These are phyloP conservation scores for Rhipidura dahli DNA, from an alignment of 2,113 vertebrate species.

Conservation along the genomic window DNA sequence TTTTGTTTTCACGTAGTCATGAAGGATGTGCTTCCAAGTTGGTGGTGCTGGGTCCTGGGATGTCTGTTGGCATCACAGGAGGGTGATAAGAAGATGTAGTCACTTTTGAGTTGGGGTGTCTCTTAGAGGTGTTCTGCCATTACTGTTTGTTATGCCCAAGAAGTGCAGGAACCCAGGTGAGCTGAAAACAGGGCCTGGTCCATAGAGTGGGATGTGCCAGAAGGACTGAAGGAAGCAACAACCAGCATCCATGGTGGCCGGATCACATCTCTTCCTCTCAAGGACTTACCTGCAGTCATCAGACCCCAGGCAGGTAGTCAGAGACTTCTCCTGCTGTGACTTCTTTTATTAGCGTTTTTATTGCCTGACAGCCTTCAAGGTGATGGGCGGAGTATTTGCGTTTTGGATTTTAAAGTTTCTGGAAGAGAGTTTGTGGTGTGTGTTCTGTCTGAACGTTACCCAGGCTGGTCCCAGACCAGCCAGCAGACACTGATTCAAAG, in stretches of 20 bases:
- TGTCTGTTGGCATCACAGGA: fast-evolving
- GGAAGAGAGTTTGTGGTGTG: neutral
- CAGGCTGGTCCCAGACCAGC: neutral
- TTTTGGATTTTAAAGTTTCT: neutral
- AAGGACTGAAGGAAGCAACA: neutral
- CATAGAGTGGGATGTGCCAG: fast-evolving
- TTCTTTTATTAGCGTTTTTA: neutral
- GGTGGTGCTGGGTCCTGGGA: neutral
- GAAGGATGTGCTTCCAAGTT: neutral
- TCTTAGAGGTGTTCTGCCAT: neutral
- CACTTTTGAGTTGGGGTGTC: neutral
- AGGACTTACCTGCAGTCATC: neutral
- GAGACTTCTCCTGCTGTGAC: neutral
- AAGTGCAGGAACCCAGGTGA: fast-evolving
- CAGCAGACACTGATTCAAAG: neutral
- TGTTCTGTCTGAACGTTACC: neutral
- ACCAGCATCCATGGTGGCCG: fast-evolving
- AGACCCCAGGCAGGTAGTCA: neutral
- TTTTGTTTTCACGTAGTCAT: neutral
- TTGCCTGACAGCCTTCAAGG: neutral
- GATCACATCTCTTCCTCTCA: neutral
- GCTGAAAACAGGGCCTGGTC: fast-evolving
- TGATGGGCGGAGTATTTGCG: neutral
- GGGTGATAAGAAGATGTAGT: neutral
- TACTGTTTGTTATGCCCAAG: fast-evolving